Conservation (phyloP, 2,113 vertebrate genomes). For the Philantomba maxwellii region DNA sequence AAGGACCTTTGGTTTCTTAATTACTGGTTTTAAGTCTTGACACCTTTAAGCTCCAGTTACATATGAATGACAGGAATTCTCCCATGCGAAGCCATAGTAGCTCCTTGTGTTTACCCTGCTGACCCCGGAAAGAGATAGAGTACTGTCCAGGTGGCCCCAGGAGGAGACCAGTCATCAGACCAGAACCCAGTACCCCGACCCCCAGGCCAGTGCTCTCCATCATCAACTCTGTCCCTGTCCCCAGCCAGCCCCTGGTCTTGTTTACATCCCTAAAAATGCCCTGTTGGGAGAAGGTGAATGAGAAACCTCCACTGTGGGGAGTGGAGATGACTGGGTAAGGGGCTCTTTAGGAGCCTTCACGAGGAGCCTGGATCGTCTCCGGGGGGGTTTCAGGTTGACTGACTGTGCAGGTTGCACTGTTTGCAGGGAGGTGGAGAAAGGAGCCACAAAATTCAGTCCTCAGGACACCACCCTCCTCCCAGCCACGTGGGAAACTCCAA, state of each 20-base stretch:
- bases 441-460: background rate
- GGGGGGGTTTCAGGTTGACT: background rate
- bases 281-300: background rate
- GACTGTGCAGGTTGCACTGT: background rate
- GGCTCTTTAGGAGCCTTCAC: background rate
- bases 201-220: background rate
- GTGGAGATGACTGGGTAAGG: background rate
- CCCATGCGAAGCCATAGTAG: background rate
- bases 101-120: background rate
- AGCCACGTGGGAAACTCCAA: accelerated
- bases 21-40: background rate
- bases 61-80: background rate
- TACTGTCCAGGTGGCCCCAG: background rate
- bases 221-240: background rate
- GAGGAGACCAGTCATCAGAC: no score
- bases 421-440: background rate
- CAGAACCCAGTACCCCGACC: background rate
- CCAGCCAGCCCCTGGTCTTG: background rate
- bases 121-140: background rate
- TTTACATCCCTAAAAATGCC: background rate
- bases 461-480: background rate
- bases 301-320: background rate
- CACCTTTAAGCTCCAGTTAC: background rate
- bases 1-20: background rate
- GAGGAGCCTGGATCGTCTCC: background rate